Evolutionary conservation across 2,113 vertebrate genomes (phyloP), one percentile per base, ranked within the genome.

Genomic region (Puntigrus tetrazona): DNA sequence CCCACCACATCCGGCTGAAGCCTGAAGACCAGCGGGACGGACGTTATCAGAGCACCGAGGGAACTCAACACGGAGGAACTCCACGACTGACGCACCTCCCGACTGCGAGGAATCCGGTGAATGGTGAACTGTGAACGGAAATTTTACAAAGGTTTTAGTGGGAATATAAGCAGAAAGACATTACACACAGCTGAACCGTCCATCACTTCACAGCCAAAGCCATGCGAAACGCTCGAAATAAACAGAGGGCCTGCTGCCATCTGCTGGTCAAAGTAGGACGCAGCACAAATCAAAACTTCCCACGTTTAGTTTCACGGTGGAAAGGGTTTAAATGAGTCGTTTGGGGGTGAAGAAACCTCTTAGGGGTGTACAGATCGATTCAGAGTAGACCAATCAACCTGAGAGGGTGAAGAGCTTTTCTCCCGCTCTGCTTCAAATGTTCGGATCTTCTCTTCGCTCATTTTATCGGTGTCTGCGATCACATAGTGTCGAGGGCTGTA

Each of bases 1-100:
- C 97, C 52, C 95, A 99, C 97, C 97, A 99, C 67, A 91, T 98
- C 98, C n/a, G 98, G 98, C 88, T 94, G 94, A 83, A 96, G 89
- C 88, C 82, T 95, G 89, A 94, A 94, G 86, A 95, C 92, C 85
- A 98, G 91, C 13, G 95, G 97, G 2, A 98, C 18, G 2, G 96
- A 96, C 34, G 91, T 91, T 5, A 94, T 72, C n/a, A 94, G 75
- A 67, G 97, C 94, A 1, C 90, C 87, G 0, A 97, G 27, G 0
- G 96, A 97, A 86, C 95, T 97, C 82, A 95, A 0, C 57, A 95
- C 89, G 0, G 97, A 95, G 14, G 97, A 97, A 4, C 79, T 91
- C 97, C 97, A 99, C 0, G 97, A 94, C 82, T 99, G 97, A 36
- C 86, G 92, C 11, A 99, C 97, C 90, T 99, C 98, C 0, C 97